Evolutionary conservation across 2,888 invertebrate genomes (phyloP).

Genomic region (Daptonema setosum): DNA sequence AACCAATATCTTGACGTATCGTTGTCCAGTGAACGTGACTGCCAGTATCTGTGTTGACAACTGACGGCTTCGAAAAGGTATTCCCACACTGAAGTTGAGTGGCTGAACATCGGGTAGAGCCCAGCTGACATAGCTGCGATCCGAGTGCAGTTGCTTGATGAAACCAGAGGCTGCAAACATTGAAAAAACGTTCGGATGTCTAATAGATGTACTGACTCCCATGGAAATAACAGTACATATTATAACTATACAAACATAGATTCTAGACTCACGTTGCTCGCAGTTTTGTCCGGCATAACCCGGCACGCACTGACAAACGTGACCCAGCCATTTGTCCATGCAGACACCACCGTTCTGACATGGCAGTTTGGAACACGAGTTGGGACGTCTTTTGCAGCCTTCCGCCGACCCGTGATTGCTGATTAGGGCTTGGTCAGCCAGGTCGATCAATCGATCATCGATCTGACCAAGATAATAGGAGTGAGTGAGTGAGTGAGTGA

Average conservation of each 20-base stretch:
- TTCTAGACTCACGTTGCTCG: too few species aligned
- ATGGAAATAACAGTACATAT: too few species aligned
- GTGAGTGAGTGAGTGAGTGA: too few species aligned
- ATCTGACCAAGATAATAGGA: too few species aligned
- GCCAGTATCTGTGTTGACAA: background rate
- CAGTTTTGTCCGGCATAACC: background rate
- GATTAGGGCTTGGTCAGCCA: constrained; percentile 37
- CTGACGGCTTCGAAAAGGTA: background rate
- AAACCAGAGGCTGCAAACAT: constrained; percentile 13
- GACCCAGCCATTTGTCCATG: constrained; percentile 65
- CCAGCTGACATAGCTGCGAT: background rate
- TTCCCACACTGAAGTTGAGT: background rate
- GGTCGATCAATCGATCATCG: constrained; percentile 62
- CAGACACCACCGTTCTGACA: constrained; percentile 73
- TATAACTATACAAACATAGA: too few species aligned
- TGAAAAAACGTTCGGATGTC: too few species aligned
- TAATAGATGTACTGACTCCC: too few species aligned
- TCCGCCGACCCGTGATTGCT: constrained; percentile 10
- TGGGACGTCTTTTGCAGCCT: background rate
- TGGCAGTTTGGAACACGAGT: constrained; percentile 31
- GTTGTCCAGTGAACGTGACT: background rate
- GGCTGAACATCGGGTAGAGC: background rate
- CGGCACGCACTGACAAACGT: constrained; percentile 52
- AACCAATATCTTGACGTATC: background rate
- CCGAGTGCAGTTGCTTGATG: background rate